These are phyloP conservation scores for Agelas oroides DNA, from an alignment of 37 sponge, comb jelly and placozoan genomes.

Conservation along the genomic window DNA sequence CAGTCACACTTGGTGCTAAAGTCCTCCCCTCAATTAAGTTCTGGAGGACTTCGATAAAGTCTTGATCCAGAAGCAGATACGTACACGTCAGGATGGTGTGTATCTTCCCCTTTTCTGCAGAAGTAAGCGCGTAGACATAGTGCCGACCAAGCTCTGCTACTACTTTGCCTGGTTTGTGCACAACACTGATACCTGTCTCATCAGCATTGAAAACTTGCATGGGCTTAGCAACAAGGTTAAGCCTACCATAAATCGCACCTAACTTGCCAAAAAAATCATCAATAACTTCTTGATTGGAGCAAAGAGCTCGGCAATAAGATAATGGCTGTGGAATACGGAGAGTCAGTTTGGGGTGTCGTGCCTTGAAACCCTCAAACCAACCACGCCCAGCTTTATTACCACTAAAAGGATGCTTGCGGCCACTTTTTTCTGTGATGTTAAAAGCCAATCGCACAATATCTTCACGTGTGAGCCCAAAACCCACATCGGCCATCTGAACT, in stretches of 20 bases:
- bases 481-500: conserved; percentile 58
- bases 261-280: conserved; percentile 44
- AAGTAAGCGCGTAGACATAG: conserved; percentile 38
- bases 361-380: conserved; percentile 43
- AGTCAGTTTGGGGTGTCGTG: conserved; percentile 31
- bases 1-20: too few relatives aligned
- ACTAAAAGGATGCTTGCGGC: conserved; percentile 25
- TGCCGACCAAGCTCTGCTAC: conserved; percentile 16
- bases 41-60: too few relatives aligned
- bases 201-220: conserved; percentile 58
- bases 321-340: conserved; percentile 30
- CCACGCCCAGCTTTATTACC: conserved; percentile 21
- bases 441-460: conserved; percentile 39
- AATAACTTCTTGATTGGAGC: conserved; percentile 15
- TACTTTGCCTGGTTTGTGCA: conserved; percentile 48
- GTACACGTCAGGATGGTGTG: conserved; percentile 37
- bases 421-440: conserved; percentile 31
- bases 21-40: too few relatives aligned
- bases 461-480: conserved; percentile 48
- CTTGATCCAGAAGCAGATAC: conserved; percentile 47
- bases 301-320: conserved; percentile 2
- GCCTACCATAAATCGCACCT: conserved; percentile 23
- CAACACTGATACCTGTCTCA: conserved; percentile 36
- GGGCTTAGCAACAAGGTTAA: conserved; percentile 46
- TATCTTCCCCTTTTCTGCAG: conserved; percentile 49